Base-by-base conservation (phyloP, 2,797 vertebrate genomes). In the Sebastes trivittatus region DNA sequence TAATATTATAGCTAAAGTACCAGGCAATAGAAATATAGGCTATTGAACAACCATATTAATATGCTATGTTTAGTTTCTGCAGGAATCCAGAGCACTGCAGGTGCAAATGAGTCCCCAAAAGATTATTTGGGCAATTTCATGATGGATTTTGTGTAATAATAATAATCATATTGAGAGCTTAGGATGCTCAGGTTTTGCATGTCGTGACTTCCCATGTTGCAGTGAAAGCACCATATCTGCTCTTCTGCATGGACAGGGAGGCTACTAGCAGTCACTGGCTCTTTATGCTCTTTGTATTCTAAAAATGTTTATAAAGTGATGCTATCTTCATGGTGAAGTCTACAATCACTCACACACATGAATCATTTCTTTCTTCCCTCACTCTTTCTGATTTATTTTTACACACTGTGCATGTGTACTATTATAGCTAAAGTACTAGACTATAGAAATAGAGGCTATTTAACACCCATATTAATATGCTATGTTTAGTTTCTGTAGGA, bases 191-290 rank as follows among this genome's bases (percentile, higher is more conserved):
- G 16, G 5, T 1, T 62, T 62, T 23, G 32, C 18, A 52, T 52
- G 77, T 84, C 77, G 58, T 84, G 74, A 74, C 30, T 27, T 67
- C 23, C 11, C 49, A 11, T 67, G n/a, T 32, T 78, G 62, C 62
- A 42, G 55, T 60, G 76, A 55, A 11, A 55, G 4, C 22, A 20
- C 2, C 59, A 52, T 9, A 71, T 49, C 18, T 60, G 22, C 29
- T 32, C 0, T 0, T 16, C 5, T 61, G 4, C 23, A 32, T 60
- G 70, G 2, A 18, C 36, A 61, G 30, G 13, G 32, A 16, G 9
- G 13, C 8, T 0, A 55, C 8, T 46, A 55, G 32, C 10, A 6
- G 55, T 29, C 18, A 10, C 10, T 14, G 49, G 3, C 6, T 29
- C 63, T 1, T 60, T 16, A 1, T 54, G 23, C 23, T 63, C 14